Base-by-base conservation (phyloP, 2,113 vertebrate species). In the Toxotes jaculatrix region DNA sequence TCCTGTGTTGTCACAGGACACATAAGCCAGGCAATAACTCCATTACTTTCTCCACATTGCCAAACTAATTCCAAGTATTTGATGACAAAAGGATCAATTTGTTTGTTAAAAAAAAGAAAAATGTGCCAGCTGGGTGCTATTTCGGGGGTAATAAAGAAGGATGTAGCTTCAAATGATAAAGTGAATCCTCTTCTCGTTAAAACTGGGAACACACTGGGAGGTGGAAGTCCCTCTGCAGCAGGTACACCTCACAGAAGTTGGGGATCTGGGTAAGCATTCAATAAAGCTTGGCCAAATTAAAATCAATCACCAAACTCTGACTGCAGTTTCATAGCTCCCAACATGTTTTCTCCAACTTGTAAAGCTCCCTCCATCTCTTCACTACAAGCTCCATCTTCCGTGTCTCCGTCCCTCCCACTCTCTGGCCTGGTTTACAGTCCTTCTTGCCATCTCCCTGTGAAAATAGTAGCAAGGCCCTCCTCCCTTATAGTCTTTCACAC, bases 41-140 rank as follows among this genome's bases (percentile, higher is more conserved):
- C 19, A 17, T 57, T 21, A 5, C 40, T 61, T 77, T 51, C 65
- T 47, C 8, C 57, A 1, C 3, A 1, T 68, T 85, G 75, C 83
- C 71, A 81, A 80, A 77, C 43, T 66, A 10, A 84, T 87, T 81
- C 77, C 10, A 73, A 62, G 59, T 62, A 57, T 82, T 75, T 81
- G 36, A 85, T 65, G 77, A 86, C 65, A 86, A 72, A 87, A 62
- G 38, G 57, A 85, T 89, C 61, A 65, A 76, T 90, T 86, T 85
- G 73, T 82, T 86, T 81, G 71, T 70, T 55, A 85, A 84, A 89
- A 79, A 79, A 10, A 57, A 36, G 69, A 82, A 69, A 65, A 23
- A 4, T 16, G 51, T 57, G 40, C 64, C 86, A 67, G 23, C 49
- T 13, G 56, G 77, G 75, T 66, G 74, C 60, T 62, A 71, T 83